Conservation (phyloP, 1,140 invertebrate genomes). For the Wiebesia pumilae region DNA sequence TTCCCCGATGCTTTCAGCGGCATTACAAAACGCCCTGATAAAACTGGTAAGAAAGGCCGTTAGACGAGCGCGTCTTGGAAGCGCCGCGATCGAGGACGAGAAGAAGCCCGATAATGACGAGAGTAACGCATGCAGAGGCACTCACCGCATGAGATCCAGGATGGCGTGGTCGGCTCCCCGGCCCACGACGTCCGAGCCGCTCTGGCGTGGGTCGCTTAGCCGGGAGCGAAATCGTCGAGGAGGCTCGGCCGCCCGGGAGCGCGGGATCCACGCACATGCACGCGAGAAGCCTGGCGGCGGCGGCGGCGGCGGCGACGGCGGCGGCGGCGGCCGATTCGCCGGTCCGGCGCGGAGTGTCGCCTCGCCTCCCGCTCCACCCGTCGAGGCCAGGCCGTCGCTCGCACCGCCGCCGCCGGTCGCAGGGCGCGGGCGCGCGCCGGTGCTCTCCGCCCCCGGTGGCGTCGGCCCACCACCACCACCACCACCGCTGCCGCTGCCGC, state of each 20-base stretch:
- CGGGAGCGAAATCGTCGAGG: constrained; percentile 18
- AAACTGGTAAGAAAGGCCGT: too few relatives aligned
- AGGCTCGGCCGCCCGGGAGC: constrained; percentile 20
- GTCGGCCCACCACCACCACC: constrained; percentile 21
- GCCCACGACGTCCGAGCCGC: not conserved
- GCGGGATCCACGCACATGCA: constrained; percentile 17
- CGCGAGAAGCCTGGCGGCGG: constrained; percentile 29
- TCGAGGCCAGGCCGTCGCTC: not conserved
- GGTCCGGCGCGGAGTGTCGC: constrained; percentile 50
- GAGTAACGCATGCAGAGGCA: not conserved
- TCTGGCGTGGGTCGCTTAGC: not conserved
- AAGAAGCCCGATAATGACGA: too few relatives aligned
- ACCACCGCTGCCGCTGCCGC: constrained; percentile 32
- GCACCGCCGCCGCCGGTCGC: constrained; percentile 43
- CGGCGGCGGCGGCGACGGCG: constrained; percentile 23
- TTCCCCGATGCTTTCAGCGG: too few relatives aligned
- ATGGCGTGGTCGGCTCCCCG: not conserved
- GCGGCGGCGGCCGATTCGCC: constrained; percentile 25
- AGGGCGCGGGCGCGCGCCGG: constrained; percentile 21
- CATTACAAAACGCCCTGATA: too few relatives aligned
- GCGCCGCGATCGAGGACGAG: too few relatives aligned
- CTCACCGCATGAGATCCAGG: constrained; percentile 14
- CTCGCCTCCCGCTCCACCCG: constrained; percentile 24
- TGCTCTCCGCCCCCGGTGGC: constrained; percentile 15
- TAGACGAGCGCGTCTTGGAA: too few relatives aligned